Conservation (phyloP, 2,113 vertebrate species). For the Bungarus multicinctus region DNA sequence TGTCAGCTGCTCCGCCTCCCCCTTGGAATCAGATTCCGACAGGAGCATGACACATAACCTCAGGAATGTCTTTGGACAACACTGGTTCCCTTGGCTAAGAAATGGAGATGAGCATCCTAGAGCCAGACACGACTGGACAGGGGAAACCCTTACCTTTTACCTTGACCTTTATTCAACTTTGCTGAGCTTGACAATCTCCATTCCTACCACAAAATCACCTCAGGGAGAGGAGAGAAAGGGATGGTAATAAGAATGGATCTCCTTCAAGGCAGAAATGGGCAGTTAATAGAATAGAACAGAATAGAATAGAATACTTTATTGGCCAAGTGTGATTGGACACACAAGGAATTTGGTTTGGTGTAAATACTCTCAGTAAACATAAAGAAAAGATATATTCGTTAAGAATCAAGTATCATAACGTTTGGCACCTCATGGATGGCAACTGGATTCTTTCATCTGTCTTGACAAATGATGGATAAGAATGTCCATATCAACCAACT, state of each 20-base stretch:
- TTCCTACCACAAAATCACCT: neutral
- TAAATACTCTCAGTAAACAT: too few species aligned
- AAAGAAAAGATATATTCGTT: too few species aligned
- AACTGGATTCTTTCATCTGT: neutral
- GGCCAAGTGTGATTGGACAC: too few species aligned
- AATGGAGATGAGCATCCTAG: too few species aligned
- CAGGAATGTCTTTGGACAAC: neutral
- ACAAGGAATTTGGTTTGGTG: too few species aligned
- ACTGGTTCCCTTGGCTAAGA: neutral
- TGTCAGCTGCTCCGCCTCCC: too few species aligned
- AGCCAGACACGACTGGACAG: too few species aligned
- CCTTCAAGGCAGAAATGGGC: neutral
- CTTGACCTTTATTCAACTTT: neutral
- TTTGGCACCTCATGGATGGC: neutral
- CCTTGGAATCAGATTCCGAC: too few species aligned
- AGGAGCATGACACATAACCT: neutral
- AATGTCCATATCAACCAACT: neutral
- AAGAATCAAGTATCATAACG: too few species aligned
- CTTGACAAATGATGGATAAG: neutral
- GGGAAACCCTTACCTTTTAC: too few species aligned
- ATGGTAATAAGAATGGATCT: neutral
- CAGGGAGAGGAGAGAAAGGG: neutral
- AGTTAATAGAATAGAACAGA: too few species aligned
- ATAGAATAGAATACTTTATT: too few species aligned
- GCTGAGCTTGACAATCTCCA: neutral